Base-by-base conservation (phyloP, 2,888 invertebrate genomes). In the Leucania comma region DNA sequence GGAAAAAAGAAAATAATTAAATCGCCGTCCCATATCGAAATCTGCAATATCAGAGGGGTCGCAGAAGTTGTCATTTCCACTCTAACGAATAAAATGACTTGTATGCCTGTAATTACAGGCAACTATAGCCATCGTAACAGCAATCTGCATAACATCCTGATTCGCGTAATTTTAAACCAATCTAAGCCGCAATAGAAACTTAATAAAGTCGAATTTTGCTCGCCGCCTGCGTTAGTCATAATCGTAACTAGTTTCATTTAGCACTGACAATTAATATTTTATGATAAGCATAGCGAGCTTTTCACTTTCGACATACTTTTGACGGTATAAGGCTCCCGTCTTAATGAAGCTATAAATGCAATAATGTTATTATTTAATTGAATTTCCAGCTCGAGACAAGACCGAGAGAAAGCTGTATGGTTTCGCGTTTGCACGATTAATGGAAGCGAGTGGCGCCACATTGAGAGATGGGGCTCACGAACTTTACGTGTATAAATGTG, bases 401-500 rank as follows among this genome's bases (percentile, higher is more conserved):
- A 98, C 97, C 65, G 99, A 99, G 89, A 98, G 98, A 84, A 99
- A 99, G 91, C 94, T 99, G 14, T 98, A 99, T 89, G 99, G 98
- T 0, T 99, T 99, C 91, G 98, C 99, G 20, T 99, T 99, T 93
- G 97, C 98, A 10, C 97, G 98, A 2, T 96, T 99, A 35, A 99
- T 99, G 98, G 98, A 99, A 90, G 97, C 98, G 64, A 98, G 98
- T 81, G 99, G 98, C 1, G 98, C 99, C 1, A 99, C 99, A 0
- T 95, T 99, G 12, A 96, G 98, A 73, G 99, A 99, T 90, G 98
- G 98, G 0, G 96, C 97, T 35, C 99, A 99, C 91, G 98, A 98
- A 83, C 95, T 99, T n/a, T 98, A 97, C 88, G 98, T 99, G 42
- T 99, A 99, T 93, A 99, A 99, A 93, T 99, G 99, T 91, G 99